A percentile compares a stretch with the other conserved stretches of the same genome.
These are phyloP conservation scores for Lontra canadensis DNA, from an alignment of 2,113 vertebrate genomes.

Conservation along the genomic window DNA sequence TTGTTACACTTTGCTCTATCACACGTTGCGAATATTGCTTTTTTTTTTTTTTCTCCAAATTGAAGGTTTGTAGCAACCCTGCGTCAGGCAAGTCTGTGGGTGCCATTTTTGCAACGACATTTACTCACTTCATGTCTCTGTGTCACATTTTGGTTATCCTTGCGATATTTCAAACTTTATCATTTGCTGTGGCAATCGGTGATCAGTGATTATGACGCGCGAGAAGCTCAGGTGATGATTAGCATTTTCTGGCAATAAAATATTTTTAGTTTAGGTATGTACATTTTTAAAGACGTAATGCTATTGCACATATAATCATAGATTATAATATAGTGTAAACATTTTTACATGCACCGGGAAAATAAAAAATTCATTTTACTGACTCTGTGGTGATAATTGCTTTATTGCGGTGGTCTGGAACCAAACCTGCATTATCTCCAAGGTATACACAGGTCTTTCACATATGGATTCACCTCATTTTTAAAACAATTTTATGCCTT, in stretches of 20 bases:
- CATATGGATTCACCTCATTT: neutral
- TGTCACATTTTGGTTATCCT: neutral
- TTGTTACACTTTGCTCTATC: neutral
- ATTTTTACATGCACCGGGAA: neutral
- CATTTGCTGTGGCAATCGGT: neutral
- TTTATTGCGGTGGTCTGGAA: neutral
- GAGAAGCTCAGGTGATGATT: neutral
- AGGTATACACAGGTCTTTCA: neutral
- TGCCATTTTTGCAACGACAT: neutral
- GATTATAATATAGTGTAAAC: neutral
- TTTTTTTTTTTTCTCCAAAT: neutral
- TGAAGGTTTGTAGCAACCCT: neutral
- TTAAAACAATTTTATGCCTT: neutral
- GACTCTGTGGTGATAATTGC: neutral
- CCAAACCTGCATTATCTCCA: neutral
- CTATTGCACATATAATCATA: neutral
- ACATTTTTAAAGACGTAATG: neutral
- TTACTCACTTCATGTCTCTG: neutral
- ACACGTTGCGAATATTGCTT: neutral
- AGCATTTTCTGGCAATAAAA: neutral
- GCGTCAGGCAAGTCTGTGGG: neutral
- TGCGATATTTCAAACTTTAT: neutral
- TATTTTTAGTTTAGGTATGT: neutral
- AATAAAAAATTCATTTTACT: neutral
- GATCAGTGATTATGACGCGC: accelerated